Evolutionary conservation across 2,888 invertebrate genomes (phyloP).

Genomic region (Dilophus febrilis): DNA sequence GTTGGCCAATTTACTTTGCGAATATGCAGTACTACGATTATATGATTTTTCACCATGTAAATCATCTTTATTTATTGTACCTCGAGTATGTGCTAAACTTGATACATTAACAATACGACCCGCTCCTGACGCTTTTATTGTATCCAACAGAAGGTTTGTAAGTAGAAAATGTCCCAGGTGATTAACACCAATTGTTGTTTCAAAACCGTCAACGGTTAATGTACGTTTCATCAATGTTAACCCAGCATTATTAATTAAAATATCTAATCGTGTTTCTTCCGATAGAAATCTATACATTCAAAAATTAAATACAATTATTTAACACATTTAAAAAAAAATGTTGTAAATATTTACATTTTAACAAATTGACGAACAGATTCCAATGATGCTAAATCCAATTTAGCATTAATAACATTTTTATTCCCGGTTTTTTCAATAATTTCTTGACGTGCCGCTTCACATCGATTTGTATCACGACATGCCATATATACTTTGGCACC

Average conservation of each 20-base stretch:
- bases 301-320: conserved; percentile 1
- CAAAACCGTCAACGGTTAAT: conserved; percentile 45
- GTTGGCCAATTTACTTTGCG: conserved; percentile 64
- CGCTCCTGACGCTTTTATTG: conserved; percentile 36
- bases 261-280: conserved; percentile 37
- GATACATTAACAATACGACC: conserved; percentile 44
- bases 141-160: conserved; percentile 39
- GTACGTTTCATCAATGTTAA: conserved; percentile 46
- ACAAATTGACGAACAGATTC: conserved; percentile 41
- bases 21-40: conserved; percentile 38
- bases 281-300: conserved; percentile 28
- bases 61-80: conserved; percentile 36
- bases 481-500: conserved; percentile 76
- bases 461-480: conserved; percentile 58
- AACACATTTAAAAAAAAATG: no score
- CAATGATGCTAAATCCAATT: conserved; percentile 35
- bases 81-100: conserved; percentile 35
- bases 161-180: conserved; percentile 46
- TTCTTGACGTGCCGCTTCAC: conserved; percentile 42
- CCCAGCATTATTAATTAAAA: conserved; percentile 56
- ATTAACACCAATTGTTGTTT: conserved; percentile 48
- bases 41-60: conserved; percentile 50
- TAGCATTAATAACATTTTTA: conserved; percentile 47
- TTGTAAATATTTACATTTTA: conserved; percentile 30
- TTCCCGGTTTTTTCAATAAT: conserved; percentile 58